A percentile compares a stretch with the other conserved stretches of the same genome.
Evolutionary conservation across 2,113 vertebrate genomes (phyloP).

Genomic region (Eulemur rufifrons): DNA sequence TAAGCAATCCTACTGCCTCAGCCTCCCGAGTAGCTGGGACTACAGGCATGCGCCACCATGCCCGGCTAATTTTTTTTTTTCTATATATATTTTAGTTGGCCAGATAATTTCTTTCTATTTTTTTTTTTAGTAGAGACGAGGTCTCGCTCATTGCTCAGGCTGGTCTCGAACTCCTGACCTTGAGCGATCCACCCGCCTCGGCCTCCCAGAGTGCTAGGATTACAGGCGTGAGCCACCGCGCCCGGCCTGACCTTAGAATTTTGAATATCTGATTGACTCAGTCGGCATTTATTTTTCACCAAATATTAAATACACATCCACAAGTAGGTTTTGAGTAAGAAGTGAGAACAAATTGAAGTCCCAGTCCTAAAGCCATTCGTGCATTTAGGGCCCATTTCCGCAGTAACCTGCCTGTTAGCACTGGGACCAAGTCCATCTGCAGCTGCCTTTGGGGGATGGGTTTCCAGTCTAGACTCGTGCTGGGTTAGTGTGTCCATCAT

Average conservation of each 20-base stretch:
- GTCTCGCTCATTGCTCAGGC: too few relatives aligned
- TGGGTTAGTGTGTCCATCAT: background rate
- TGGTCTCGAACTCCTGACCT: too few relatives aligned
- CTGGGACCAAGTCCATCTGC: background rate
- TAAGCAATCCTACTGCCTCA: too few relatives aligned
- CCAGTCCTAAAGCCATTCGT: background rate
- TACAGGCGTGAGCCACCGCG: too few relatives aligned
- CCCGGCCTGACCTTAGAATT: background rate
- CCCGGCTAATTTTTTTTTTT: too few relatives aligned
- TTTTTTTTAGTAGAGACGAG: too few relatives aligned
- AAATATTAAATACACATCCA: background rate
- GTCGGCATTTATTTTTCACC: background rate
- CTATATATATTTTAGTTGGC: too few relatives aligned
- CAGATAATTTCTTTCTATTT: too few relatives aligned
- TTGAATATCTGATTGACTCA: background rate
- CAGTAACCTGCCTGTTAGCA: background rate
- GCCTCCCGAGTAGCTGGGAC: too few relatives aligned
- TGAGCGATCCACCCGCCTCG: too few relatives aligned
- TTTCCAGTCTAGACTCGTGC: background rate
- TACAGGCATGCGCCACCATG: too few relatives aligned
- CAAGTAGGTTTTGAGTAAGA: background rate
- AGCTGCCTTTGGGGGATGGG: fast-evolving
- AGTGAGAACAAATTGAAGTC: background rate
- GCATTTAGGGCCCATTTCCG: background rate
- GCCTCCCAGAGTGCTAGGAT: too few relatives aligned